These are phyloP conservation scores for Chloroceryle inda DNA, from an alignment of 2,797 vertebrate species.

Conservation along the genomic window DNA sequence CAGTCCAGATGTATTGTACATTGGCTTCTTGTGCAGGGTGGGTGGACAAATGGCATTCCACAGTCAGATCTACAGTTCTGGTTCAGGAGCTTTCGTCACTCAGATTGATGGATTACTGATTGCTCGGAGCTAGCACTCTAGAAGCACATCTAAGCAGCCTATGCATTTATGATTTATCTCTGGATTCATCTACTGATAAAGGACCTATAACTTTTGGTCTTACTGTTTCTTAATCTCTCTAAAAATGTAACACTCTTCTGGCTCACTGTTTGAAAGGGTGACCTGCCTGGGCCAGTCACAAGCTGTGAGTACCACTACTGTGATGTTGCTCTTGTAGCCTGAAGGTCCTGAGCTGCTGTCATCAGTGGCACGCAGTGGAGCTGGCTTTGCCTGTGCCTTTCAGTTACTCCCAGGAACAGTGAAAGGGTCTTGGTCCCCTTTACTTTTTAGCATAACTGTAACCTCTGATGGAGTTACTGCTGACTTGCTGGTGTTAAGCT, in stretches of 20 bases:
- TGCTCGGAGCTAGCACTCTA: background rate
- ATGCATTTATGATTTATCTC: background rate
- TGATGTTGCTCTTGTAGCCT: background rate
- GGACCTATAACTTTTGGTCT: background rate
- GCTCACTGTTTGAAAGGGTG: background rate
- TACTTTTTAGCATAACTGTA: background rate
- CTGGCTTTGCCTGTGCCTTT: background rate
- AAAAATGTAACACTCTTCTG: background rate
- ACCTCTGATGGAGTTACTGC: background rate
- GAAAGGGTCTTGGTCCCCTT: background rate
- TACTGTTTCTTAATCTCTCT: background rate
- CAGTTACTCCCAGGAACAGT: background rate
- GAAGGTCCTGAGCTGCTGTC: background rate
- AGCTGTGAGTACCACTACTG: background rate
- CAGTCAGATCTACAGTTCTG: background rate
- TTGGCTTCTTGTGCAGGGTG: background rate
- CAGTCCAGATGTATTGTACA: background rate
- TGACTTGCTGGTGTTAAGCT: background rate
- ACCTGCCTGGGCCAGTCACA: background rate
- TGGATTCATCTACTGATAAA: background rate
- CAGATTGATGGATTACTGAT: background rate
- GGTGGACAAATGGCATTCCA: background rate
- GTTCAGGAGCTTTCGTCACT: background rate
- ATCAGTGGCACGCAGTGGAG: rapidly evolving
- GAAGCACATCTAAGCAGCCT: background rate